These are phyloP conservation scores for Scophthalmus maximus DNA, from an alignment of 2,113 vertebrate genomes.

Conservation along the genomic window DNA sequence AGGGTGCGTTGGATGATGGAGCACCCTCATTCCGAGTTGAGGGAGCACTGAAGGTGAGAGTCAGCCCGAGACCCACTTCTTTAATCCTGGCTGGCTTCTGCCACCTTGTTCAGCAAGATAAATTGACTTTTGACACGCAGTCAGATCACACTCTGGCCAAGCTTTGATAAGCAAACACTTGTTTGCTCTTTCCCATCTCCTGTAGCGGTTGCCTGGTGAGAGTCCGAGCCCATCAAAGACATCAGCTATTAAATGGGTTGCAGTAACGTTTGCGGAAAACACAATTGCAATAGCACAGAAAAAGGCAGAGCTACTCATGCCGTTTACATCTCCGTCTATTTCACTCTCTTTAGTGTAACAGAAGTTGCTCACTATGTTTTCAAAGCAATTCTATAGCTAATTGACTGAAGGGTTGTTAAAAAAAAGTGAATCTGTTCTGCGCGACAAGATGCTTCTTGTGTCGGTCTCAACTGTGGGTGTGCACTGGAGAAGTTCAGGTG, in stretches of 20 bases:
- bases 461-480: constrained; percentile 20
- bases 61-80: constrained; percentile 74
- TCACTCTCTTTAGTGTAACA: too few relatives aligned
- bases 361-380: constrained; percentile 11
- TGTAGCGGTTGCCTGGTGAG: background rate
- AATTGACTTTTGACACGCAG: constrained; percentile 77
- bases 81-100: constrained; percentile 74
- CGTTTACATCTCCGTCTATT: too few relatives aligned
- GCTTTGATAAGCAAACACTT: constrained; percentile 69
- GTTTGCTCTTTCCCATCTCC: constrained; percentile 43
- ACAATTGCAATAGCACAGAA: too few relatives aligned
- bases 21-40: constrained; percentile 80
- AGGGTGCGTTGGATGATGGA: constrained; percentile 77
- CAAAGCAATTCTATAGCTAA: constrained; percentile 11
- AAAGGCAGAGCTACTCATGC: too few relatives aligned
- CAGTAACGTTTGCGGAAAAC: too few relatives aligned
- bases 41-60: constrained; percentile 79
- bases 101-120: constrained; percentile 80
- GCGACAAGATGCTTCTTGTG: constrained; percentile 22
- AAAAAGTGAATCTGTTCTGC: constrained; percentile 44
- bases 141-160: constrained; percentile 49
- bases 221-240: constrained; percentile 8
- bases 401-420: constrained; percentile 25
- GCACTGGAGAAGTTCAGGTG: constrained; percentile 63
- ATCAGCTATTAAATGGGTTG: background rate